Evolutionary conservation across 2,888 invertebrate genomes (phyloP).

Genomic region (Heliconius ismenius): DNA sequence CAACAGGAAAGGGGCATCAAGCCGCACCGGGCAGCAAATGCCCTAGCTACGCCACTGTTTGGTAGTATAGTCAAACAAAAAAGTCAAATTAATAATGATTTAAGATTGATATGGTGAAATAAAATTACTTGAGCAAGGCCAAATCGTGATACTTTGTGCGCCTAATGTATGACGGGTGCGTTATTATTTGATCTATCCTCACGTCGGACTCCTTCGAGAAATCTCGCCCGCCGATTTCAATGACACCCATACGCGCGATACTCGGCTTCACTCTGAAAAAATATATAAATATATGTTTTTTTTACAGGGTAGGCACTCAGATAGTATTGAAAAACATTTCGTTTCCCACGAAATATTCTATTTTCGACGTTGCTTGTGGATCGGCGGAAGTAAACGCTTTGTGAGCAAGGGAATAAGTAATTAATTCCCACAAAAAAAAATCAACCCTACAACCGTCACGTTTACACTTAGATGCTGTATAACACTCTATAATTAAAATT

Average conservation of each 20-base stretch:
- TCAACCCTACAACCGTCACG: background rate
- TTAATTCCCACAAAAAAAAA: background rate
- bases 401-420: background rate
- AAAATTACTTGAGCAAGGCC: slow-evolving; percentile 66
- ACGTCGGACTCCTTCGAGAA: slow-evolving; percentile 60
- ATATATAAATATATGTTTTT: background rate
- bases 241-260: slow-evolving; percentile 65
- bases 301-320: too few species aligned
- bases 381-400: background rate
- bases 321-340: background rate
- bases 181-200: slow-evolving; percentile 55
- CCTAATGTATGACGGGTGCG: slow-evolving; percentile 63
- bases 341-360: background rate
- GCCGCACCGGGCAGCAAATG: too few species aligned
- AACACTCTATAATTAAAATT: too few species aligned
- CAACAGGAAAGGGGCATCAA: too few species aligned
- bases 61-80: too few species aligned
- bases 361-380: background rate
- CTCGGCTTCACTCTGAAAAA: slow-evolving; percentile 61
- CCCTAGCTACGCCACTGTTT: too few species aligned
- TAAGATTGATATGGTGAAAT: slow-evolving; percentile 19
- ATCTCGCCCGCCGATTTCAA: slow-evolving; percentile 54
- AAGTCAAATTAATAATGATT: background rate
- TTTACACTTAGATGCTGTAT: too few species aligned
- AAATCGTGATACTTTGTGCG: slow-evolving; percentile 71